phyloP scores from a whole-genome alignment of 1,140 invertebrate genomes.

The Adelges cooleyi region DNA sequence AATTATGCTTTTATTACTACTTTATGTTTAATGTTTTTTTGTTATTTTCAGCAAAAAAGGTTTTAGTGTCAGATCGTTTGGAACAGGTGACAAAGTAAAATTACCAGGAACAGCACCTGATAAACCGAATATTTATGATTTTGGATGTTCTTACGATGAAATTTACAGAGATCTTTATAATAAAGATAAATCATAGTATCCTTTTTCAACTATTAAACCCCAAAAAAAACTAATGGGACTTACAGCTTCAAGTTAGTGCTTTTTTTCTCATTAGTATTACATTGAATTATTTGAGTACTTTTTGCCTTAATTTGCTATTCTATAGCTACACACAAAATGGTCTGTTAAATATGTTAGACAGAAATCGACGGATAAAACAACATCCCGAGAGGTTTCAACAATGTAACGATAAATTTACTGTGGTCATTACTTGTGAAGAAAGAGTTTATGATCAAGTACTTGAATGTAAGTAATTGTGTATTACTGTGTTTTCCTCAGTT shows the following conservation, averaged over 20 bases:
- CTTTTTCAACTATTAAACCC: no score
- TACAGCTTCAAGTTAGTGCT: no score
- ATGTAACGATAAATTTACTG: constrained; percentile 83
- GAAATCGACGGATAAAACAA: constrained; percentile 90
- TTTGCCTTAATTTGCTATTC: neutral
- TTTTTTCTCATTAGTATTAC: no score
- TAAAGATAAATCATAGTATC: constrained; percentile 81
- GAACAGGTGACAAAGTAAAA: constrained; percentile 95
- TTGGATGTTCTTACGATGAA: constrained; percentile 89
- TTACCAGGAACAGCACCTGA: constrained; percentile 89
- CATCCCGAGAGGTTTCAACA: constrained; percentile 91
- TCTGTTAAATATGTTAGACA: constrained; percentile 93
- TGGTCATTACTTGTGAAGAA: constrained; percentile 96
- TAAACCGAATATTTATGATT: constrained; percentile 96
- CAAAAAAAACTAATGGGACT: no score
- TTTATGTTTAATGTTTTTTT: no score
- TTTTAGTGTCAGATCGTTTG: constrained; percentile 91
- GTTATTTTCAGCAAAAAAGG: constrained; percentile 76
- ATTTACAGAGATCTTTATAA: constrained; percentile 90
- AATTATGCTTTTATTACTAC: no score
- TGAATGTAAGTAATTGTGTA: constrained; percentile 41
- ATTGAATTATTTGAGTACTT: no score
- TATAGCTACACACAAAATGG: constrained; percentile 96
- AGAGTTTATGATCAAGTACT: constrained; percentile 92
- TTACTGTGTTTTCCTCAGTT: no score